These are phyloP conservation scores for Drosophila mettleri DNA, from an alignment of 2,888 invertebrate genomes.

Conservation along the genomic window DNA sequence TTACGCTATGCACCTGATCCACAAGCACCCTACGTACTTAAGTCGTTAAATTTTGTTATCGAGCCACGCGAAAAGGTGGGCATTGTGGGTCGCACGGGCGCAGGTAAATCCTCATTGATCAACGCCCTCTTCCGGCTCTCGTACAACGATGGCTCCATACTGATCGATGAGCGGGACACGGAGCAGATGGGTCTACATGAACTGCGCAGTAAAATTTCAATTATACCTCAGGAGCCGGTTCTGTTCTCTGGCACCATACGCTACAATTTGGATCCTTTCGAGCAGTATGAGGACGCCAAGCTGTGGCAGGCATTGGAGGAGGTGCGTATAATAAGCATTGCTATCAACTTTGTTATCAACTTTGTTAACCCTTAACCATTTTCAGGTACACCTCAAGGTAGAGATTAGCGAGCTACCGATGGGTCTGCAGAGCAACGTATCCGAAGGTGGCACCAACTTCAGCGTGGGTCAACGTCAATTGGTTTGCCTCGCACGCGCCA, in stretches of 20 bases:
- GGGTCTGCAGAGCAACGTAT: slow-evolving; percentile 89
- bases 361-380: not conserved
- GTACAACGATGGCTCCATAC: slow-evolving; percentile 90
- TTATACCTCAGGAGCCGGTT: slow-evolving; percentile 94
- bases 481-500: slow-evolving; percentile 95
- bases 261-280: slow-evolving; percentile 95
- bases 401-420: slow-evolving; percentile 88
- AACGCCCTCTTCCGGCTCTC: slow-evolving; percentile 92
- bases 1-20: slow-evolving; percentile 89
- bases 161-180: slow-evolving; percentile 92
- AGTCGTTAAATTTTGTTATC: slow-evolving; percentile 88
- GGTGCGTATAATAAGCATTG: slow-evolving; percentile 82
- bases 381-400: slow-evolving; percentile 87
- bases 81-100: slow-evolving; percentile 90
- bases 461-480: slow-evolving; percentile 96
- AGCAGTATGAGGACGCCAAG: slow-evolving; percentile 90
- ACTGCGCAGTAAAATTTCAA: slow-evolving; percentile 91
- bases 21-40: slow-evolving; percentile 90
- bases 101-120: slow-evolving; percentile 90
- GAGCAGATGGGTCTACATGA: slow-evolving; percentile 90
- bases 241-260: slow-evolving; percentile 94
- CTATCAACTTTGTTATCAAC: not conserved
- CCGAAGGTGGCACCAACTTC: slow-evolving; percentile 92
- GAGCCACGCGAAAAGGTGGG: slow-evolving; percentile 89
- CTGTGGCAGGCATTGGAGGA: slow-evolving; percentile 95